Evolutionary conservation across 2,888 invertebrate species (phyloP).

Genomic region (Tipula confusa): DNA sequence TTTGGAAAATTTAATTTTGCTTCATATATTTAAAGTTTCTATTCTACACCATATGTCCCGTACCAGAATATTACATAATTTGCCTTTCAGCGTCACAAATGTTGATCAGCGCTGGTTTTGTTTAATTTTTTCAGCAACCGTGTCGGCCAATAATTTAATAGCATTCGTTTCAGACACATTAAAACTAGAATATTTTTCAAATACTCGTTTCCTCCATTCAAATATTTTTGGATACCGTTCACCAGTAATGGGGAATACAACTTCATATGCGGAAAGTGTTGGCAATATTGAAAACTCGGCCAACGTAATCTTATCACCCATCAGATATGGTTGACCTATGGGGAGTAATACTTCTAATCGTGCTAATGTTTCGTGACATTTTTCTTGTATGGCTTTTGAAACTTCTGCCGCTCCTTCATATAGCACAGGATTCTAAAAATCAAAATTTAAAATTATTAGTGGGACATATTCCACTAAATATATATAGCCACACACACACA

Average conservation of each 20-base stretch:
- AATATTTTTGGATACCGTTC: neutral
- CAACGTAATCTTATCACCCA: neutral
- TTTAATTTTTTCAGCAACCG: neutral
- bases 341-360: neutral
- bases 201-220: neutral
- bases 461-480: no score
- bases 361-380: neutral
- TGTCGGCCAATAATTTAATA: neutral
- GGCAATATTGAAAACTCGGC: neutral
- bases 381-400: neutral
- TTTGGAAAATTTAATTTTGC: no score
- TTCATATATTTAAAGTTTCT: no score
- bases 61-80: no score
- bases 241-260: neutral
- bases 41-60: no score
- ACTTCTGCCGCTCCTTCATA: neutral
- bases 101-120: neutral
- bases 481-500: no score
- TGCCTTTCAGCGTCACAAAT: neutral
- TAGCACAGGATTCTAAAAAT: constrained; percentile 40
- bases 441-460: neutral
- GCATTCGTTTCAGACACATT: neutral
- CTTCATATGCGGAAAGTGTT: neutral
- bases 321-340: neutral
- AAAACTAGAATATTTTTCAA: neutral